Base-by-base conservation (phyloP, 2,113 vertebrate genomes). In the Terrapene triunguis region DNA sequence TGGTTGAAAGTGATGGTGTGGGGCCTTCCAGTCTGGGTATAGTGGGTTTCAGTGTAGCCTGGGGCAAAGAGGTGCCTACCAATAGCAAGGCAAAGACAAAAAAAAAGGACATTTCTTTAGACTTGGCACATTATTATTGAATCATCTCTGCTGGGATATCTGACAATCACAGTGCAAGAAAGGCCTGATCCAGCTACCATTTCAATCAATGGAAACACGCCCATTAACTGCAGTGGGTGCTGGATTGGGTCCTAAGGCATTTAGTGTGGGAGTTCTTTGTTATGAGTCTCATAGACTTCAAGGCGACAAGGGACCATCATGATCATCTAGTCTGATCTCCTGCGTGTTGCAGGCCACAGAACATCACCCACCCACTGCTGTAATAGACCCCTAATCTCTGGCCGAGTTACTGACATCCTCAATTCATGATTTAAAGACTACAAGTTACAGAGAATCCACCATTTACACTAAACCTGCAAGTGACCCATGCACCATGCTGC, bases 11-110 rank as follows among this genome's bases (percentile, higher is more conserved):
- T 96, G 44, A 93, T 97, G 51, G 97, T 98, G 91, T 96, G 98
- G 89, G 98, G 98, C 21, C 48, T 84, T 95, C 99, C 99, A 85
- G 85, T 96, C 57, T 96, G 95, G 87, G 90, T 98, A 91, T 99
- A 99, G 98, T 99, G 98, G 84, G 98, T 99, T 98, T 99, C 99
- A 5, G 99, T 99, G 97, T 99, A 99, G 96, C 97, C 97, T 47
- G 98, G 98, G 85, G 99, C 98, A 97, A 99, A 98, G 88, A 99
- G 98, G 85, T 99, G 96, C 93, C 99, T 99, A 96, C 54, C 95
- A 90, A 94, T 51, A 96, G 94, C 81, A 96, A 79, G 87, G 48
- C 85, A 87, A 51, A 53, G 24, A 80, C 25, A 21, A 35, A 19
- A 44, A 44, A 57, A 55, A 1, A 47, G 44, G 44, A 47, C 1